Evolutionary conservation across 2,888 invertebrate genomes (phyloP).

Genomic region (Poecilus cupreus): DNA sequence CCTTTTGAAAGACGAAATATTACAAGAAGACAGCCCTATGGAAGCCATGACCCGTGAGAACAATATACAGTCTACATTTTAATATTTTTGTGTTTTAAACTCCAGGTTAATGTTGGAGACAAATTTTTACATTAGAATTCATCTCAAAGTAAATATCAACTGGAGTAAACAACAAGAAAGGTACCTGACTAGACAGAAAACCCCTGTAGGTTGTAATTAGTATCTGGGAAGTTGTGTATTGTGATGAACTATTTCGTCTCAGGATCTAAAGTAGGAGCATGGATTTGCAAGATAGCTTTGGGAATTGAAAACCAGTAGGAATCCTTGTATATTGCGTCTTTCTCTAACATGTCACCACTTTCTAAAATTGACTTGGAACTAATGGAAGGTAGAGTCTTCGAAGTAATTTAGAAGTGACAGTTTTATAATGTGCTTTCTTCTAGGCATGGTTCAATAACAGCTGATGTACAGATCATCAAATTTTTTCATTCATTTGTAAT

Average conservation of each 20-base stretch:
- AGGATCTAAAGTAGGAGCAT: slow-evolving; percentile 14
- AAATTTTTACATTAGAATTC: slow-evolving; percentile 30
- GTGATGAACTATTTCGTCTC: slow-evolving; percentile 26
- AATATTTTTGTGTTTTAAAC: slow-evolving; percentile 37
- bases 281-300: slow-evolving; percentile 12
- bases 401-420: background rate
- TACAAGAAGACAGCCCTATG: background rate
- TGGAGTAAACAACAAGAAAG: slow-evolving; percentile 15
- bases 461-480: background rate
- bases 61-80: background rate
- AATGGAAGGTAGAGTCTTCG: slow-evolving; percentile 1
- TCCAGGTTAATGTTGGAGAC: slow-evolving; percentile 21
- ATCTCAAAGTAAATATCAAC: background rate
- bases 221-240: slow-evolving; percentile 5
- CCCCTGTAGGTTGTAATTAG: slow-evolving; percentile 21
- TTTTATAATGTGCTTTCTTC: background rate
- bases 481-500: slow-evolving; percentile 11
- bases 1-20: background rate
- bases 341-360: background rate
- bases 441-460: slow-evolving; percentile 3
- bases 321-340: background rate
- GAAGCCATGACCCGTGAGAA: background rate
- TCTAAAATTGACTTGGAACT: background rate
- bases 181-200: slow-evolving; percentile 12
- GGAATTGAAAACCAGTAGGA: slow-evolving; percentile 7